These are phyloP conservation scores for Agelastica alni DNA, from an alignment of 2,888 invertebrate genomes.

Conservation along the genomic window DNA sequence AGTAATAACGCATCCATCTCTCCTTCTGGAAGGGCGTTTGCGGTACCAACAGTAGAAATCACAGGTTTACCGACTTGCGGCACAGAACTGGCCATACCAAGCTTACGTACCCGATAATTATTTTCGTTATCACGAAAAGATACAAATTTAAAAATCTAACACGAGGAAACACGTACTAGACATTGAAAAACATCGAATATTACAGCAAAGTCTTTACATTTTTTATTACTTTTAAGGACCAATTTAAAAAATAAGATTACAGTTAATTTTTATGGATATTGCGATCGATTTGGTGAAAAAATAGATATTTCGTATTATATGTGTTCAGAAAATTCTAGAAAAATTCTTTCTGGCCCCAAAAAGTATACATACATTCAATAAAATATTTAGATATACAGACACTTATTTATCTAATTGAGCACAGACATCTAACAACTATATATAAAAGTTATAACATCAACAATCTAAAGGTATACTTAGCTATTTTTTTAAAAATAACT, in stretches of 20 bases:
- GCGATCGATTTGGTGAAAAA: constrained; percentile 11
- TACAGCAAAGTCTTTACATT: constrained; percentile 5
- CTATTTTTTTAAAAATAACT: constrained; percentile 38
- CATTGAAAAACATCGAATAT: constrained; percentile 14
- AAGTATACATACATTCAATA: constrained; percentile 40
- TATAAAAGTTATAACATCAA: constrained; percentile 42
- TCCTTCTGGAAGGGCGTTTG: constrained; percentile 63
- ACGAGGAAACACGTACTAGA: constrained; percentile 7
- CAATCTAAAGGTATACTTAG: constrained; percentile 37
- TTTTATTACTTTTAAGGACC: constrained; percentile 18
- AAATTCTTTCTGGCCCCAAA: constrained; percentile 39
- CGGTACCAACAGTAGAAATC: constrained; percentile 62
- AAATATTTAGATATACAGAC: constrained; percentile 37
- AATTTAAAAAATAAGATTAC: constrained; percentile 13
- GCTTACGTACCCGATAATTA: constrained; percentile 13
- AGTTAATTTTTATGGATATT: not conserved
- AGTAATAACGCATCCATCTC: constrained; percentile 81
- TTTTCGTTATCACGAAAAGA: constrained; percentile 17
- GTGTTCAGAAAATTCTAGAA: not conserved
- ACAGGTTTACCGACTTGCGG: constrained; percentile 60
- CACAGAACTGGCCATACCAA: constrained; percentile 51
- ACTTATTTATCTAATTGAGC: constrained; percentile 46
- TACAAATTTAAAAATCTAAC: constrained; percentile 11
- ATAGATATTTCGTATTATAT: constrained; percentile 4
- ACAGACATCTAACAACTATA: constrained; percentile 43